Evolutionary conservation across 2,797 vertebrate species (phyloP).

Genomic region (Eulemur rubriventer): DNA sequence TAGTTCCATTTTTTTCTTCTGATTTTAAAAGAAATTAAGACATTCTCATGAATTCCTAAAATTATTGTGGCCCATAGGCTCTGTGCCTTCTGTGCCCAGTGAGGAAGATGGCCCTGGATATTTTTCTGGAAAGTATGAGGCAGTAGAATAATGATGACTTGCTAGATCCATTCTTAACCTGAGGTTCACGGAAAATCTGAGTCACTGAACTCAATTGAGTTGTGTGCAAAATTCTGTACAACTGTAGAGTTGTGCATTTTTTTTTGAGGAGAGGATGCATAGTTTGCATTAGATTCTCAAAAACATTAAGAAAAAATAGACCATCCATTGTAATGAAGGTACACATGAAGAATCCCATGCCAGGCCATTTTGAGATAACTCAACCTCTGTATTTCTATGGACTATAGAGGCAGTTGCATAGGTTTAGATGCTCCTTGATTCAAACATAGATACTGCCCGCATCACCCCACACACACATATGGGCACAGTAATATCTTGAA

Average conservation of each 20-base stretch:
- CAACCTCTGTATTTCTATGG: neutral
- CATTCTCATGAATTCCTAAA: neutral
- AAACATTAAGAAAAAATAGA: neutral
- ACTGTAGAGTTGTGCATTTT: neutral
- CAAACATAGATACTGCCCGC: neutral
- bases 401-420: neutral
- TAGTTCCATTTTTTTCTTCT: neutral
- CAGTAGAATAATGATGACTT: neutral
- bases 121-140: neutral
- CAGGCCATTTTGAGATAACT: neutral
- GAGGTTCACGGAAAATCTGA: neutral
- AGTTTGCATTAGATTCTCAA: slow-evolving; percentile 21
- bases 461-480: neutral
- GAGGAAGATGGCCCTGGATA: neutral
- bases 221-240: neutral
- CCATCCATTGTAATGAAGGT: neutral
- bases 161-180: neutral
- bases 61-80: neutral
- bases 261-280: neutral
- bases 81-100: neutral
- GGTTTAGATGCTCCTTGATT: neutral
- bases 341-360: neutral
- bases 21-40: neutral
- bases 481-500: neutral
- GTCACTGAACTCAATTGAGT: neutral